A percentile compares a stretch with the other conserved stretches of the same genome.
phyloP scores from a whole-genome alignment of 2,888 invertebrate genomes.

The Pantelozetes paolii region DNA sequence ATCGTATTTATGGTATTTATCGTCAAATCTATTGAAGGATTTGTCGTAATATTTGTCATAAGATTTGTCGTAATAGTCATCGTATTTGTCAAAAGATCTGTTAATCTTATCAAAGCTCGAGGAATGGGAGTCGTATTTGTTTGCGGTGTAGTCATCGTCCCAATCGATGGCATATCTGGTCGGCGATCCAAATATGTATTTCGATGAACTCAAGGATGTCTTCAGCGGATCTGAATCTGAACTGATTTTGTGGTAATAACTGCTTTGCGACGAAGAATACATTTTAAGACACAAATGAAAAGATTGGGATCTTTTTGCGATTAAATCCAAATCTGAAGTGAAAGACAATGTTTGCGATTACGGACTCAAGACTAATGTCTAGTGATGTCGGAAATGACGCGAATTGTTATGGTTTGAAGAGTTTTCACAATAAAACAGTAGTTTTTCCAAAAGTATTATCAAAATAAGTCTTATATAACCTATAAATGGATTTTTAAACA shows the following conservation, averaged over 20 bases:
- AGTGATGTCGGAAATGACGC: no score
- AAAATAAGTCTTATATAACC: neutral
- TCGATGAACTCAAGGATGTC: neutral
- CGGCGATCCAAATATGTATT: constrained; percentile 24
- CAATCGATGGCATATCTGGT: no score
- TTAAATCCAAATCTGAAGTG: constrained; percentile 17
- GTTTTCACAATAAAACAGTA: constrained; percentile 20
- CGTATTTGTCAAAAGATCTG: neutral
- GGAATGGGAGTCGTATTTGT: neutral
- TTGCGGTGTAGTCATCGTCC: neutral
- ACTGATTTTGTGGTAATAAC: constrained; percentile 8
- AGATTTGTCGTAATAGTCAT: constrained; percentile 8
- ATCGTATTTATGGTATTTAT: neutral
- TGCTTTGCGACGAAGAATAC: neutral
- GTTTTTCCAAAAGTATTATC: neutral
- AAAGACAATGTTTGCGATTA: neutral
- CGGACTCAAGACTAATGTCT: constrained; percentile 1
- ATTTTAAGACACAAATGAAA: neutral
- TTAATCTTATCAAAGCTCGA: neutral
- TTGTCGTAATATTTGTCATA: constrained; percentile 25
- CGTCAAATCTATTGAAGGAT: neutral
- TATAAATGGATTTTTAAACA: neutral
- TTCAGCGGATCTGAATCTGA: neutral
- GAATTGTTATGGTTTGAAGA: constrained; percentile 30
- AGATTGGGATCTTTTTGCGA: neutral